Conservation (phyloP, 2,797 vertebrate species). For the Anas acuta region DNA sequence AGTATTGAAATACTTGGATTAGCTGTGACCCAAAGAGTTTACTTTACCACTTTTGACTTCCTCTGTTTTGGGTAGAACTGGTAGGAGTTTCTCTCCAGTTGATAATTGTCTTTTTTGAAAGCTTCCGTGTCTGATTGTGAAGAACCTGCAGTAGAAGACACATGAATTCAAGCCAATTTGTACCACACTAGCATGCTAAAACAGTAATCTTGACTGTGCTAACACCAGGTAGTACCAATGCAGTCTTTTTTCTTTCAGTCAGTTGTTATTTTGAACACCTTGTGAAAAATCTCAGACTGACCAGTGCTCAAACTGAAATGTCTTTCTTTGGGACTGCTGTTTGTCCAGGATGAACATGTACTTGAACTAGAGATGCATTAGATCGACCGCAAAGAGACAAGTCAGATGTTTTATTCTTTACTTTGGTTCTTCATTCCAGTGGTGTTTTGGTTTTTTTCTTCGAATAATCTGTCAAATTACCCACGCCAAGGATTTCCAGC, state of each 20-base stretch:
- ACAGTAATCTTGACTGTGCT: neutral
- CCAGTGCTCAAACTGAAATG: neutral
- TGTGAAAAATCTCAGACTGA: neutral
- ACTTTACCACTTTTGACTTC: neutral
- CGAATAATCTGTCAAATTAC: neutral
- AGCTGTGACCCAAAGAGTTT: neutral
- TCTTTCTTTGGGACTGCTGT: neutral
- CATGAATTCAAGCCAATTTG: neutral
- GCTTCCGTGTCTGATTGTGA: neutral
- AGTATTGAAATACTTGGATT: neutral
- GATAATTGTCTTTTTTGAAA: neutral
- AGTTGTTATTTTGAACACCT: neutral
- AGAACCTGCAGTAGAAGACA: neutral
- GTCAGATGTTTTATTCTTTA: neutral
- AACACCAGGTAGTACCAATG: neutral
- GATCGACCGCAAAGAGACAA: neutral
- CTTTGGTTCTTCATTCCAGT: neutral
- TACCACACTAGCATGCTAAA: neutral
- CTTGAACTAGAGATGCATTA: neutral
- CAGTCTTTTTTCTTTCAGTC: neutral
- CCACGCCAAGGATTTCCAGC: conserved; percentile 3
- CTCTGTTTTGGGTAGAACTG: neutral
- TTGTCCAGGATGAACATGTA: neutral
- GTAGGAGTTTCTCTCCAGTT: neutral
- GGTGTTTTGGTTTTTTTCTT: neutral